phyloP scores from a whole-genome alignment of 1,140 invertebrate genomes.

The Papilio machaon region DNA sequence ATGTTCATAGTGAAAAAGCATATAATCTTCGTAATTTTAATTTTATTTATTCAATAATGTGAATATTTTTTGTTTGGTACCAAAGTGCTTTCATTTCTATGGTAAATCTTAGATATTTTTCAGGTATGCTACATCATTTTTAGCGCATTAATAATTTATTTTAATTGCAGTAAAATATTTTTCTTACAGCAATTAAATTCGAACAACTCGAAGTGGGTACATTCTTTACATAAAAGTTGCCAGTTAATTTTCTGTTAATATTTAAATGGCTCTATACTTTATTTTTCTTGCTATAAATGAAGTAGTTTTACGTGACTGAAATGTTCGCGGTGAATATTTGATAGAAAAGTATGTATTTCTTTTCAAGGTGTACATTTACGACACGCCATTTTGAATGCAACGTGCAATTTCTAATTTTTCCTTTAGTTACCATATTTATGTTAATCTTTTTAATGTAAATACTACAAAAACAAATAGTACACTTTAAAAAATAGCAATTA shows the following conservation, averaged over 20 bases:
- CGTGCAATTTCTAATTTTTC: neutral
- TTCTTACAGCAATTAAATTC: constrained; percentile 18
- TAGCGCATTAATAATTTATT: constrained; percentile 13
- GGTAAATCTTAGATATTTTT: neutral
- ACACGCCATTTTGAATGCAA: neutral
- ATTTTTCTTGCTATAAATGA: constrained; percentile 23
- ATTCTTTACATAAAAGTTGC: neutral
- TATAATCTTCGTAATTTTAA: too few species aligned
- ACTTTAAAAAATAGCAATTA: too few species aligned
- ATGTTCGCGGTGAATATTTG: constrained; percentile 12
- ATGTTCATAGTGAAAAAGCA: neutral
- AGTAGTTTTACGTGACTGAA: constrained; percentile 30
- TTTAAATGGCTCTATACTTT: constrained; percentile 22
- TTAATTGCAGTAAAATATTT: constrained; percentile 5
- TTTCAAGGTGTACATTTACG: neutral
- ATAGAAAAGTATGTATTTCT: neutral
- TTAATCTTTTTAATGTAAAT: too few species aligned
- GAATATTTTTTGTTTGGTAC: neutral
- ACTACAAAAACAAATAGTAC: too few species aligned
- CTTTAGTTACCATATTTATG: neutral
- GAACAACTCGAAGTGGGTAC: neutral
- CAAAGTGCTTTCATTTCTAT: neutral
- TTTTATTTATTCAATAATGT: neutral
- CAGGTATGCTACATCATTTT: neutral
- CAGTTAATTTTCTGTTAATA: constrained; percentile 16